Conservation (phyloP, 2,888 invertebrate genomes). For the Calephelis perditalis region DNA sequence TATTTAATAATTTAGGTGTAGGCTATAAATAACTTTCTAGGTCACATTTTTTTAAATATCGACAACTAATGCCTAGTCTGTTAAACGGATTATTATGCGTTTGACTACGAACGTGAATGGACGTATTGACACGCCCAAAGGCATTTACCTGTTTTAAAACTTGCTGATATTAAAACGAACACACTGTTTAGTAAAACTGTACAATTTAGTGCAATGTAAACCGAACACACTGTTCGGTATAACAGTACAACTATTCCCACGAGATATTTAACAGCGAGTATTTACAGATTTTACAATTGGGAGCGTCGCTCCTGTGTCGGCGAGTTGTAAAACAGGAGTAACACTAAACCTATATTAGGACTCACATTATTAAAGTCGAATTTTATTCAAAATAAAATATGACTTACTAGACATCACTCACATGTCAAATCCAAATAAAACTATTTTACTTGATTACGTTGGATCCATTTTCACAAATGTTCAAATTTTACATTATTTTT, state of each 20-base stretch:
- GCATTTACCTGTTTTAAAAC: constrained; percentile 14
- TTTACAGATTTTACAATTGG: constrained; percentile 3
- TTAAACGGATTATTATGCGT: constrained; percentile 14
- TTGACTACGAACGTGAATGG: constrained; percentile 16
- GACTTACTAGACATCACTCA: constrained; percentile 10
- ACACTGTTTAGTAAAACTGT: not conserved
- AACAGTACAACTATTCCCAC: not conserved
- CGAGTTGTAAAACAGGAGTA: not conserved
- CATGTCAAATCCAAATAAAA: constrained; percentile 8
- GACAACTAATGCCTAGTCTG: not conserved
- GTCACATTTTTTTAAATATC: constrained; percentile 1
- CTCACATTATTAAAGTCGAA: constrained; percentile 8
- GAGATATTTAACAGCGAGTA: not conserved
- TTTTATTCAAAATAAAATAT: constrained; percentile 10
- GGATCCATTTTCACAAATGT: constrained; percentile 8
- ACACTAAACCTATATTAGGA: constrained; percentile 7
- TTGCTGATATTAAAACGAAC: constrained; percentile 2
- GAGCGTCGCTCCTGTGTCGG: not conserved
- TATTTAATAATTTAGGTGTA: too few species aligned
- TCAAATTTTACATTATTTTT: too few species aligned
- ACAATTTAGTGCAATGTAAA: not conserved
- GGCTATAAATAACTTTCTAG: too few species aligned
- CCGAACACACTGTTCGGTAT: not conserved
- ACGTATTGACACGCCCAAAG: constrained; percentile 22
- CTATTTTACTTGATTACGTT: not conserved